These are phyloP conservation scores for Diceros bicornis DNA, from an alignment of 2,797 vertebrate species.

Conservation along the genomic window DNA sequence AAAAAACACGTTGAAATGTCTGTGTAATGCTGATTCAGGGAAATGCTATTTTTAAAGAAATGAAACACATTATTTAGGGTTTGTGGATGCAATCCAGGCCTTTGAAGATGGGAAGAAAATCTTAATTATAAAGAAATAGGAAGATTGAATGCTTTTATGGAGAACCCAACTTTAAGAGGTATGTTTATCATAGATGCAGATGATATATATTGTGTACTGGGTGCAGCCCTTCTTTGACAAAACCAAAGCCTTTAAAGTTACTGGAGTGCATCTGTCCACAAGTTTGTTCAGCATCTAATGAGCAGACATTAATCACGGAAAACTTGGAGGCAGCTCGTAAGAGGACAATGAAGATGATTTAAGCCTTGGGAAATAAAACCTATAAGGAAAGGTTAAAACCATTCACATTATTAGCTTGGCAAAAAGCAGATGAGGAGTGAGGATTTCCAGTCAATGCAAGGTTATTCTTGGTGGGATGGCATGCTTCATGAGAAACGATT, in stretches of 20 bases:
- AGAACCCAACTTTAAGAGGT: slow-evolving; percentile 64
- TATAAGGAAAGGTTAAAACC: slow-evolving; percentile 81
- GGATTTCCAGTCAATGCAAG: slow-evolving; percentile 62
- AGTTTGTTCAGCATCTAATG: slow-evolving; percentile 80
- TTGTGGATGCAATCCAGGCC: slow-evolving; percentile 77
- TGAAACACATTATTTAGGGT: slow-evolving; percentile 79
- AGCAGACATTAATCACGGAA: slow-evolving; percentile 78
- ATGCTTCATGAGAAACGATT: slow-evolving; percentile 61
- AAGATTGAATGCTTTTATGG: slow-evolving; percentile 78
- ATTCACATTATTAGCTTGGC: slow-evolving; percentile 78
- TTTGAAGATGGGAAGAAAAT: slow-evolving; percentile 83
- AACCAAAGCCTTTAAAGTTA: slow-evolving; percentile 78
- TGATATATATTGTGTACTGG: slow-evolving; percentile 75
- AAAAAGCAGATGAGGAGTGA: slow-evolving; percentile 66
- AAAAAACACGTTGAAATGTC: slow-evolving; percentile 53
- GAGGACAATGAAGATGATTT: slow-evolving; percentile 81
- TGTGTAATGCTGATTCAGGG: slow-evolving; percentile 78
- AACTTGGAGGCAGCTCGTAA: slow-evolving; percentile 81
- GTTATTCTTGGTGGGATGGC: slow-evolving; percentile 57
- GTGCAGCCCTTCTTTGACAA: slow-evolving; percentile 68
- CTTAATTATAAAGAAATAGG: slow-evolving; percentile 83
- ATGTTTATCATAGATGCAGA: slow-evolving; percentile 81
- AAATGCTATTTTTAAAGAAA: slow-evolving; percentile 81
- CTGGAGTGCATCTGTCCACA: slow-evolving; percentile 65
- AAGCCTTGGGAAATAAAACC: slow-evolving; percentile 80